Percentiles rank a stretch among this genome's conserved stretches.
Conservation (phyloP, 2,113 vertebrate species). For the Smithornis capensis region DNA sequence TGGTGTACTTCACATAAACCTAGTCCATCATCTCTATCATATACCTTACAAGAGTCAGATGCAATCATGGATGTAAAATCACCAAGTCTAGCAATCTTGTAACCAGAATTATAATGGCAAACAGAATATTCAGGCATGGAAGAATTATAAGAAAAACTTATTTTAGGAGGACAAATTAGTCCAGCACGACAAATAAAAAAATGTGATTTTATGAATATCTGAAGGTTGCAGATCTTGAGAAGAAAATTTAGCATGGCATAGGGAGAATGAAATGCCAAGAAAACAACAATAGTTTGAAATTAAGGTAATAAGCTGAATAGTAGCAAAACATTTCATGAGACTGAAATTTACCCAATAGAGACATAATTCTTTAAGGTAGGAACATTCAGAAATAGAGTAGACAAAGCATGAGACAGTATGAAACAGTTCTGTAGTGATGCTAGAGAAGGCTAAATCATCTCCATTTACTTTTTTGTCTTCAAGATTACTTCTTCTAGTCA, state of each 20-base stretch:
- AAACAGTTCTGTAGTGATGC: neutral
- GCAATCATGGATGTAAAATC: neutral
- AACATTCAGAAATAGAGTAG: neutral
- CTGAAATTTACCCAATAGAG: neutral
- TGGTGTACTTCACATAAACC: neutral
- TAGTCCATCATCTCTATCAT: neutral
- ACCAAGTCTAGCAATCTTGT: too few species aligned
- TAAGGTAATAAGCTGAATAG: neutral
- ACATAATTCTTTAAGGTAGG: neutral
- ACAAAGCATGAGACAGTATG: neutral
- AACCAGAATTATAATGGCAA: neutral
- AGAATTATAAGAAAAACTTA: neutral
- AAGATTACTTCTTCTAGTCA: constrained; percentile 1
- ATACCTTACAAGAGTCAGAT: neutral
- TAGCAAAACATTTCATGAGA: neutral
- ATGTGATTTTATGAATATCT: neutral
- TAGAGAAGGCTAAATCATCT: neutral
- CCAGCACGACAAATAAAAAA: neutral
- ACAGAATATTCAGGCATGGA: neutral
- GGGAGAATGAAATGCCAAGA: neutral
- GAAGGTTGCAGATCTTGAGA: neutral
- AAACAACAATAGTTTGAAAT: neutral
- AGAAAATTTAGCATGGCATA: neutral
- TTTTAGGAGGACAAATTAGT: neutral
- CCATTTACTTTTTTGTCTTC: neutral